Percentiles rank a stretch among this genome's conserved stretches.
phyloP scores from a whole-genome alignment of 2,797 vertebrate genomes.

The Myotis daubentonii region DNA sequence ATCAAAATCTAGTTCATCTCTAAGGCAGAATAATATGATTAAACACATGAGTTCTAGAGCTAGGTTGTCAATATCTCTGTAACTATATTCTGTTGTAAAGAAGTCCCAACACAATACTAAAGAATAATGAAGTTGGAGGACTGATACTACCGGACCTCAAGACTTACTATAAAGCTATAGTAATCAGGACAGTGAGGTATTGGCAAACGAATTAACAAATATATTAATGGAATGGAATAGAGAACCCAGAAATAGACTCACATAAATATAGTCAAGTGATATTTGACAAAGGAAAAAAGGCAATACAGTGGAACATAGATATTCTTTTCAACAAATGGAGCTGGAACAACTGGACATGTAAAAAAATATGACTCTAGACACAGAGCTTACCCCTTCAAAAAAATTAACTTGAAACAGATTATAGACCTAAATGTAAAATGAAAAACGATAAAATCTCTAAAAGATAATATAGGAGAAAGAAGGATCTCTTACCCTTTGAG shows the following conservation, averaged over 20 bases:
- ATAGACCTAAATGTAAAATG: too few relatives aligned
- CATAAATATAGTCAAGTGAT: neutral
- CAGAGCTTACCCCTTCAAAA: too few relatives aligned
- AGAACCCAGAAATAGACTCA: neutral
- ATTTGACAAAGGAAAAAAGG: neutral
- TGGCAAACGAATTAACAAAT: neutral
- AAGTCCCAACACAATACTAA: neutral
- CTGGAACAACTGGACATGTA: neutral
- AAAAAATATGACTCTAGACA: too few relatives aligned
- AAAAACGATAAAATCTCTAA: too few relatives aligned
- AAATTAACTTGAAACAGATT: too few relatives aligned
- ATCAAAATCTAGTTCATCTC: conserved; percentile 27
- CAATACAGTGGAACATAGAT: neutral
- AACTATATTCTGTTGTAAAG: neutral
- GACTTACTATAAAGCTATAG: neutral
- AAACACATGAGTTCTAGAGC: neutral
- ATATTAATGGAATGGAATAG: neutral
- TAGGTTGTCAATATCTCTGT: neutral
- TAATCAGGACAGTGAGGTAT: neutral
- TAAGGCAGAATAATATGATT: neutral
- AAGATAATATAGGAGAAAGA: too few relatives aligned
- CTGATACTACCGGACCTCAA: neutral
- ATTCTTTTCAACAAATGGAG: neutral
- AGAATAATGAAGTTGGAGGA: neutral
- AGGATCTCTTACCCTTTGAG: too few relatives aligned